Evolutionary conservation across 2,797 vertebrate genomes (phyloP).

Genomic region (Geotrypetes seraphini): DNA sequence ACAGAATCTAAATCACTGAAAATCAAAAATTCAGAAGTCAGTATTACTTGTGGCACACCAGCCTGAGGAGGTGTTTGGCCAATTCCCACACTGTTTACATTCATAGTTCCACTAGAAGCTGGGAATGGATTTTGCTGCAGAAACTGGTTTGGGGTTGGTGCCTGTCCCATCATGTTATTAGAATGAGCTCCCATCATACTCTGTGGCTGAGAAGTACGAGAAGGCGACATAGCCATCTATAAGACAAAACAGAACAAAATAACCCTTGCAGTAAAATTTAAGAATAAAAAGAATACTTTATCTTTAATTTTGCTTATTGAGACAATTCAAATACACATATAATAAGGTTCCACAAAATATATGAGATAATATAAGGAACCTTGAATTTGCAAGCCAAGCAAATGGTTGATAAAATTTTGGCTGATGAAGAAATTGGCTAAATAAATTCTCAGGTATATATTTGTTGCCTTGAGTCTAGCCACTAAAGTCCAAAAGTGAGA

Average conservation of each 20-base stretch:
- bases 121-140: conserved; percentile 82
- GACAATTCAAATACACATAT: too few relatives aligned
- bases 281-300: not conserved
- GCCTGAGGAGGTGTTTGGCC: conserved; percentile 73
- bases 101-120: conserved; percentile 66
- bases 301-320: too few relatives aligned
- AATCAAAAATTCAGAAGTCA: too few relatives aligned
- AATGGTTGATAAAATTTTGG: too few relatives aligned
- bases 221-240: conserved; percentile 92
- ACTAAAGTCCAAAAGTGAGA: too few relatives aligned
- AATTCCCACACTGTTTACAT: conserved; percentile 67
- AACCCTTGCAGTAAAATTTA: not conserved
- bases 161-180: conserved; percentile 78
- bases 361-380: too few relatives aligned
- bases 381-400: too few relatives aligned
- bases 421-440: too few relatives aligned
- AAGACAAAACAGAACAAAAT: conserved; percentile 2
- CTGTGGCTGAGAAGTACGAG: conserved; percentile 85
- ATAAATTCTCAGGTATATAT: too few relatives aligned
- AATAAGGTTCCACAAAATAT: too few relatives aligned
- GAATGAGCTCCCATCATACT: conserved; percentile 77
- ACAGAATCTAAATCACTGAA: too few relatives aligned
- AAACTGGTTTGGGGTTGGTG: conserved; percentile 77
- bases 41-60: conserved; percentile 82
- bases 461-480: too few relatives aligned